Conservation (phyloP, 2,888 invertebrate species). For the Xanthorhoe designata region DNA sequence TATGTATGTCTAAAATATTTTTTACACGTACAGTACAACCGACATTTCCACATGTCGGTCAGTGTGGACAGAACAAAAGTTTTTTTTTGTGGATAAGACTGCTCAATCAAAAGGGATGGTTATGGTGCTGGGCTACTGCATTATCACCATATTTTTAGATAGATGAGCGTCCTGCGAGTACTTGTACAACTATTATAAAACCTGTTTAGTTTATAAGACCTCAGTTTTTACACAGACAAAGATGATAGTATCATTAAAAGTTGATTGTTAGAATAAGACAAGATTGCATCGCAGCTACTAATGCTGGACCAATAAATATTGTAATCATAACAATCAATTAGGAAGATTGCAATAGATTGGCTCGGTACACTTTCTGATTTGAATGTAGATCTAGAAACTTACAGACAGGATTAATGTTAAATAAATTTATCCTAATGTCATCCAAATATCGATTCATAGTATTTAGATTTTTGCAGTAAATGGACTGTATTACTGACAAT, state of each 20-base stretch:
- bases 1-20: too few species aligned
- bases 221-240: not conserved
- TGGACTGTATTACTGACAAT: too few species aligned
- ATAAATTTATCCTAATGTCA: too few species aligned
- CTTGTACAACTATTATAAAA: not conserved
- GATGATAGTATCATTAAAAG: constrained; percentile 24
- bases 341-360: constrained; percentile 66
- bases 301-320: constrained; percentile 65
- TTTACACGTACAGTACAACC: too few species aligned
- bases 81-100: too few species aligned
- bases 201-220: not conserved
- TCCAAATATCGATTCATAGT: too few species aligned
- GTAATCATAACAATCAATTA: constrained; percentile 76
- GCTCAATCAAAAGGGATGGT: too few species aligned
- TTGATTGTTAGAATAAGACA: constrained; percentile 40
- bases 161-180: not conserved
- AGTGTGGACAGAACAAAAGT: too few species aligned
- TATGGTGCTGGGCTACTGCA: too few species aligned
- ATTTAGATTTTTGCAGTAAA: too few species aligned
- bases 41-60: too few species aligned
- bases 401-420: constrained; percentile 6
- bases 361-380: constrained; percentile 60
- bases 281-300: constrained; percentile 46
- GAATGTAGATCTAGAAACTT: constrained; percentile 48
- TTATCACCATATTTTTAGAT: too few species aligned